A percentile compares a stretch with the other conserved stretches of the same genome.
Conservation (phyloP, 2,113 vertebrate genomes). For the Paedocypris sp. region DNA sequence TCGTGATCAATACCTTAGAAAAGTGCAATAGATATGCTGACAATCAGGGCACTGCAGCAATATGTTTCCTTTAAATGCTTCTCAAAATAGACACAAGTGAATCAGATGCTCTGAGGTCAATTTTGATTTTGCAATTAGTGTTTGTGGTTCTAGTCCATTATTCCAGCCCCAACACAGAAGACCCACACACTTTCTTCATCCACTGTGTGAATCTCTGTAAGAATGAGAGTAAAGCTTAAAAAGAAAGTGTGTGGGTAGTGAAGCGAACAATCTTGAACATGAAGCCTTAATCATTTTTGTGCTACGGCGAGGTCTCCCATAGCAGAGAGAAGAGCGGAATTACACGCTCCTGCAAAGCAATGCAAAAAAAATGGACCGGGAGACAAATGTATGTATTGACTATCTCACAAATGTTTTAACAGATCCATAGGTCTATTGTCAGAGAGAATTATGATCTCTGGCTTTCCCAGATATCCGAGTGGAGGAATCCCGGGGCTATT, state of each 20-base stretch:
- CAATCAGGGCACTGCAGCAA: neutral
- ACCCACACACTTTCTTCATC: neutral
- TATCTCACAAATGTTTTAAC: neutral
- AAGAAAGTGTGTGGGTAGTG: neutral
- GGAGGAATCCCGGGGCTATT: no score
- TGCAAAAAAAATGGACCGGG: neutral
- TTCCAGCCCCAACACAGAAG: neutral
- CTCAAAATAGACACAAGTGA: neutral
- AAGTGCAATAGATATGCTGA: neutral
- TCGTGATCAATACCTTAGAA: constrained; percentile 13
- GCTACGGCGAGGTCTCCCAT: neutral
- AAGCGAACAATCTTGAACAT: neutral
- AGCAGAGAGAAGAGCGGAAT: neutral
- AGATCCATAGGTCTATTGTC: neutral
- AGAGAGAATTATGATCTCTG: neutral
- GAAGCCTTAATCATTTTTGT: constrained; percentile 2
- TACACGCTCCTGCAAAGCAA: neutral
- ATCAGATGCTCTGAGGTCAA: constrained; percentile 1
- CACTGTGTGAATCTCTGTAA: constrained; percentile 1
- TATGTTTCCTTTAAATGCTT: constrained; percentile 1
- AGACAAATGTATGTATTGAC: neutral
- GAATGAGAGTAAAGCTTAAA: neutral
- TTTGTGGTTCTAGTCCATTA: neutral
- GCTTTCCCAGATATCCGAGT: neutral
- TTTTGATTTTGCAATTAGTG: neutral